Evolutionary conservation across 2,888 invertebrate species (phyloP).

Genomic region (Leucoma salicis): DNA sequence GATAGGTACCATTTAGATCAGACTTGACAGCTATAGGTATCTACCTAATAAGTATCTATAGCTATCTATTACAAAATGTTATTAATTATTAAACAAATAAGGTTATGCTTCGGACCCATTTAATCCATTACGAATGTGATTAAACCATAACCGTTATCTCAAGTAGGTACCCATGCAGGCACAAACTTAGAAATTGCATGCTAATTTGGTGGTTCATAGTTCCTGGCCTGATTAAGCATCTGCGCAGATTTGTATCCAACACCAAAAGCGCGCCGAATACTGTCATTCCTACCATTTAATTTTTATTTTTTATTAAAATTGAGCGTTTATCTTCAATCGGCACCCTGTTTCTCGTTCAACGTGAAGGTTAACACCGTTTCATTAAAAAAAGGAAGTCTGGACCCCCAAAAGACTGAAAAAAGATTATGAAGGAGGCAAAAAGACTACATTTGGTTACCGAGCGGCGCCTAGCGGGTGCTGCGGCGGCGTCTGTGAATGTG

Average conservation of each 20-base stretch:
- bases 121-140: too few species aligned
- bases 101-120: too few species aligned
- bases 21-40: too few species aligned
- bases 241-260: conserved; percentile 57
- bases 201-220: conserved; percentile 44
- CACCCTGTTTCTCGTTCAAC: conserved; percentile 79
- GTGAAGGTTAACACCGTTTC: conserved; percentile 81
- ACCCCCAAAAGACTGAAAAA: conserved; percentile 81
- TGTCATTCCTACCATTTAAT: conserved; percentile 69
- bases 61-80: too few species aligned
- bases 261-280: conserved; percentile 57
- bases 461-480: conserved; percentile 78
- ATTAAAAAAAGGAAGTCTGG: conserved; percentile 75
- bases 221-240: conserved; percentile 33
- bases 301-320: conserved; percentile 36
- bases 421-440: conserved; percentile 59
- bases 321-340: conserved; percentile 76
- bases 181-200: conserved; percentile 26
- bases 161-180: not conserved
- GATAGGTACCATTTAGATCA: too few species aligned
- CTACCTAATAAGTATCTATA: too few species aligned
- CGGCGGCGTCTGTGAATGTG: conserved; percentile 77
- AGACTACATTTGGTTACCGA: conserved; percentile 74
- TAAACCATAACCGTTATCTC: too few species aligned
- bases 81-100: too few species aligned